A percentile compares a stretch with the other conserved stretches of the same genome.
phyloP scores from a whole-genome alignment of 2,113 vertebrate species.

The Myotis davidii region DNA sequence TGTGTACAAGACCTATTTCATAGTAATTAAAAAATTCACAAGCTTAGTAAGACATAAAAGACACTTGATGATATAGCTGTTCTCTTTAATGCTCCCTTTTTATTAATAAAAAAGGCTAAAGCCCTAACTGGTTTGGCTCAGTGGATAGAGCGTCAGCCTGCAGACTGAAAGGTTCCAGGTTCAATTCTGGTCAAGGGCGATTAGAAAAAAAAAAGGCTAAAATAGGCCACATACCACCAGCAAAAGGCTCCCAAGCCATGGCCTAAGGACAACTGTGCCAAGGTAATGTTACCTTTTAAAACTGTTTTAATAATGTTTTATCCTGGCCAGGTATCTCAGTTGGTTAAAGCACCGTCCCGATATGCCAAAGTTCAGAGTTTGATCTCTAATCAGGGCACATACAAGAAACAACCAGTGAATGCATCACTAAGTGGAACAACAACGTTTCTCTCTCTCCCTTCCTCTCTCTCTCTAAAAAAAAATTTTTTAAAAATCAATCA shows the following conservation, averaged over 20 bases:
- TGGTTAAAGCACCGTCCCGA: not conserved
- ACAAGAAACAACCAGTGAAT: too few species aligned
- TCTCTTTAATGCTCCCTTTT: not conserved
- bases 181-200: too few species aligned
- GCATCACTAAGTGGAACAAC: not conserved
- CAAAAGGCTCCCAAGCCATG: not conserved
- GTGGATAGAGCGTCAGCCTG: too few species aligned
- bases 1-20: not conserved
- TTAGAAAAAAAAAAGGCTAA: not conserved
- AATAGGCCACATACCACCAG: not conserved
- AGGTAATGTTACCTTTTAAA: not conserved
- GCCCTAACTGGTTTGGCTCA: too few species aligned
- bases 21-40: not conserved
- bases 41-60: not conserved
- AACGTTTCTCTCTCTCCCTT: not conserved
- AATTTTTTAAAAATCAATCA: not conserved
- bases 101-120: slow-evolving; percentile 4
- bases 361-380: too few species aligned
- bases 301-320: not conserved
- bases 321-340: not conserved
- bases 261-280: not conserved
- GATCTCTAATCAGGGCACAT: too few species aligned
- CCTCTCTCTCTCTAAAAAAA: too few species aligned
- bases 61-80: not conserved
- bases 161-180: too few species aligned